These are phyloP conservation scores for Girardia tigrina DNA, from an alignment of 2,888 invertebrate species.

Conservation along the genomic window DNA sequence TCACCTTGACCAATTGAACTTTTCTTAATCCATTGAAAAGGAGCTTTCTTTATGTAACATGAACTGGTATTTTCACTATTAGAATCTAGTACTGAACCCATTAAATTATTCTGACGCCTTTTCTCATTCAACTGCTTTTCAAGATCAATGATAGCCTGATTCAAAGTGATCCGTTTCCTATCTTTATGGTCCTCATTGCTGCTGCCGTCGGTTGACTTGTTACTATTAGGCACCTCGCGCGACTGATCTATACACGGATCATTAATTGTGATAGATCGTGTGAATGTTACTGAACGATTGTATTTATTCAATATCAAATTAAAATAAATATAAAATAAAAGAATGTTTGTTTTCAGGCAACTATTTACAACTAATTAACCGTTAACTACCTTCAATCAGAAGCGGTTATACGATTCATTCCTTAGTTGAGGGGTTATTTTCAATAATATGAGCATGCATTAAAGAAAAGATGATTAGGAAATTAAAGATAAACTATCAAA, in stretches of 20 bases:
- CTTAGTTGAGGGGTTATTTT: too few relatives aligned
- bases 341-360: too few relatives aligned
- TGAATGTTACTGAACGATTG: neutral
- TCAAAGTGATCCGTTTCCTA: neutral
- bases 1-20: neutral
- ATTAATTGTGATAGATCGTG: neutral
- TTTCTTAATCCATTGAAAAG: conserved; percentile 7
- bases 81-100: neutral
- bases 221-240: neutral
- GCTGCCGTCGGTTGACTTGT: conserved; percentile 14
- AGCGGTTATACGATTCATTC: too few relatives aligned
- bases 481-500: too few relatives aligned
- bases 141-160: neutral
- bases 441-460: too few relatives aligned
- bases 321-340: too few relatives aligned
- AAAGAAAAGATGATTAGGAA: too few relatives aligned
- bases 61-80: neutral
- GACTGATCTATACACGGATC: neutral
- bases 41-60: conserved; percentile 5
- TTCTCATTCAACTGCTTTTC: conserved; percentile 7
- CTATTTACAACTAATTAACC: too few relatives aligned
- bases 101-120: neutral
- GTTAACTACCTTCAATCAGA: too few relatives aligned
- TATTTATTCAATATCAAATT: too few relatives aligned
- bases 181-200: conserved; percentile 4